Base-by-base conservation (phyloP, 2,888 invertebrate species). In the Ormyrus thymus region DNA sequence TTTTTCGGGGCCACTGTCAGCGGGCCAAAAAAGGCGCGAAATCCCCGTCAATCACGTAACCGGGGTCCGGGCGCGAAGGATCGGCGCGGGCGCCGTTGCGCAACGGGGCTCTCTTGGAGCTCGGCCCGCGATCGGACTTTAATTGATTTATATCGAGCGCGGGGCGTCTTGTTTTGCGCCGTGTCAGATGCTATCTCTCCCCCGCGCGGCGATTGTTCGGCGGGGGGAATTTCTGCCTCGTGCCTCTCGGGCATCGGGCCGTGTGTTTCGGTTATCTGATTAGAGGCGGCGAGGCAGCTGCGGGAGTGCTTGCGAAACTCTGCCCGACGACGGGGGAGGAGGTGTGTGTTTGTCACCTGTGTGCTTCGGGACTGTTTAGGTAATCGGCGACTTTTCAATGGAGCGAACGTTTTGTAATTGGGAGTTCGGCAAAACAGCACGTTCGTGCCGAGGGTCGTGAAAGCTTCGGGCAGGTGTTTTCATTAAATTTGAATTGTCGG, bases 51-150 rank as follows among this genome's bases (percentile, higher is more conserved):
- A 6, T 53, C 59, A 48, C 51, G 59, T 77, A 77, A 66, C 53
- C 71, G 59, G 29, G 59, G 65, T 66, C 65, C 53, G 71, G 71
- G 65, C 66, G 71, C 66, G 59, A 71, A 71, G 46, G 71, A 71
- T 59, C 65, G 45, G 55, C 13, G 62, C 45, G 29, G 29, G 29
- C 8, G 59, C 53, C 7, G 8, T 76, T 76, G 64, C 51, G 70
- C 50, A 76, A 56, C 75, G 59, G 43, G 46, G 50, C 8, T n/a
- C 53, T 71, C 71, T 77, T 77, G 77, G 71, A 71, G n/a, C 58
- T 46, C 65, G 59, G 71, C 77, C 77, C 77, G 65, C 70, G 70
- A 59, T 70, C 59, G 58, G 55, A 65, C 64, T 76, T 13, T 64
- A 70, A 76, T 62, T 65, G 70, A 76, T 76, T 64, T 70, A 29